Percentiles rank a stretch among this genome's conserved stretches.
Conservation (phyloP, 2,888 invertebrate genomes). For the Idaea straminata region DNA sequence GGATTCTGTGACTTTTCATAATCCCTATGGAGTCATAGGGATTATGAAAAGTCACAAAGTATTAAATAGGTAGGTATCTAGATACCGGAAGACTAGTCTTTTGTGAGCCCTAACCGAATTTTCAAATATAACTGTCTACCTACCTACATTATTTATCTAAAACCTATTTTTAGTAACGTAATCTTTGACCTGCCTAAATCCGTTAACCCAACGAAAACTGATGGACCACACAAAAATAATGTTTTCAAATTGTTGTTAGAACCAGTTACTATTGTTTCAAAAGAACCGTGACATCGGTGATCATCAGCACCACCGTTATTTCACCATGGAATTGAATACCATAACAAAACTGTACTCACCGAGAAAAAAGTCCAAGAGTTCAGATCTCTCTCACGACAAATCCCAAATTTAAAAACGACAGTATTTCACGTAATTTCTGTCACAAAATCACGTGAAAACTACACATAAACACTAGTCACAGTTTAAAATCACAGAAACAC, state of each 20-base stretch:
- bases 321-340: slow-evolving; percentile 55
- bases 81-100: too few relatives aligned
- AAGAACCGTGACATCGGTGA: slow-evolving; percentile 17
- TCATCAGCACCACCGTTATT: slow-evolving; percentile 39
- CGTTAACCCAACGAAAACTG: not conserved
- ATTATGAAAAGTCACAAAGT: too few relatives aligned
- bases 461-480: slow-evolving; percentile 45
- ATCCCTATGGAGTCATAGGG: too few relatives aligned
- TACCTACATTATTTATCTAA: too few relatives aligned
- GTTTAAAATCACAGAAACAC: slow-evolving; percentile 47
- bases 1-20: too few relatives aligned
- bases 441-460: slow-evolving; percentile 64
- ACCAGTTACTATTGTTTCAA: not conserved
- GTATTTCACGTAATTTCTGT: slow-evolving; percentile 63
- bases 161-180: not conserved
- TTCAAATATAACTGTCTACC: too few relatives aligned
- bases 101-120: too few relatives aligned
- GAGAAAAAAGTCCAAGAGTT: slow-evolving; percentile 50
- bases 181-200: not conserved
- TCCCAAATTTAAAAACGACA: slow-evolving; percentile 62
- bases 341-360: slow-evolving; percentile 64
- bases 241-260: not conserved
- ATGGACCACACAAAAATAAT: not conserved
- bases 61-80: too few relatives aligned
- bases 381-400: slow-evolving; percentile 48